A percentile compares a stretch with the other conserved stretches of the same genome.
Evolutionary conservation across 1,140 invertebrate species (phyloP).

Genomic region (Cyphomyrmex costatus): DNA sequence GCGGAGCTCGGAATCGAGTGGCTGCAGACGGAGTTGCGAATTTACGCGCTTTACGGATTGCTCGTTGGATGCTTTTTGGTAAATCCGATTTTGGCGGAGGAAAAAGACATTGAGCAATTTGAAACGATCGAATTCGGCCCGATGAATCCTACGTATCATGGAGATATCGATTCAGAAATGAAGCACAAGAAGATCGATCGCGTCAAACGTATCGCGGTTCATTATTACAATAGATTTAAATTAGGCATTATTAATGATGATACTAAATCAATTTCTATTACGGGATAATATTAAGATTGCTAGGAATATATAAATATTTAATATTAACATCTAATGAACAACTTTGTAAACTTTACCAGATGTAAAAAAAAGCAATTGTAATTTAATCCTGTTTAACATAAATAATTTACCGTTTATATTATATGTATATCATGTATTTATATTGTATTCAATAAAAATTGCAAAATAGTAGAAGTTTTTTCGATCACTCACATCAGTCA

Average conservation of each 20-base stretch:
- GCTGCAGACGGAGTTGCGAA: constrained; percentile 74
- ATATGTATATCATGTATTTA: neutral
- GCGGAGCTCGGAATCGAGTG: constrained; percentile 67
- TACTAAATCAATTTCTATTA: neutral
- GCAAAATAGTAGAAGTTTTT: too few relatives aligned
- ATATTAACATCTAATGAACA: neutral
- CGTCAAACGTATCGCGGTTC: neutral
- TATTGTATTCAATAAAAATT: neutral
- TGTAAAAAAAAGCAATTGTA: neutral
- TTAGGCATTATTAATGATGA: constrained; percentile 9
- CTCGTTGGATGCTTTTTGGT: constrained; percentile 75
- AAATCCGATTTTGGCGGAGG: constrained; percentile 72
- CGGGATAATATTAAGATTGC: neutral
- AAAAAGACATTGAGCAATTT: constrained; percentile 49
- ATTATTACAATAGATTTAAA: neutral
- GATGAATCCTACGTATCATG: neutral
- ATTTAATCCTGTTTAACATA: neutral
- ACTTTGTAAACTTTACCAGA: neutral
- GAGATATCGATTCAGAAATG: neutral
- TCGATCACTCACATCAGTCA: too few relatives aligned
- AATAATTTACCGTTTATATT: neutral
- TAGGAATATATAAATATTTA: neutral
- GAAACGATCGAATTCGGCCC: neutral
- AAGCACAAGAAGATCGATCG: constrained; percentile 4
- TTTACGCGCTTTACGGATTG: constrained; percentile 75